Evolutionary conservation across 2,797 vertebrate species (phyloP).

Genomic region (Paguma larvata): DNA sequence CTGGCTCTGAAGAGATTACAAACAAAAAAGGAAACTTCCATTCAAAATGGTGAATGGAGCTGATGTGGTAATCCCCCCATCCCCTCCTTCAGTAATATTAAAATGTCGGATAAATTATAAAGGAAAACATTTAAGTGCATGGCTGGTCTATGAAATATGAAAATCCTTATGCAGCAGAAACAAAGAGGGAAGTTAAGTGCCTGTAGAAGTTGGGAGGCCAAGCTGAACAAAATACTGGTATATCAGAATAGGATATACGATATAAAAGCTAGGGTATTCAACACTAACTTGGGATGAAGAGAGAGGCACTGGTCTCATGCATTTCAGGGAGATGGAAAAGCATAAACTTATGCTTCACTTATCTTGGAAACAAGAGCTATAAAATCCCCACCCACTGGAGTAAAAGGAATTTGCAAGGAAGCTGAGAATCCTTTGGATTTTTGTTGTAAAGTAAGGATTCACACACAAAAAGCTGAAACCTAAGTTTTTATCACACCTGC

Average conservation of each 20-base stretch:
- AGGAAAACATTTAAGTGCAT: not conserved
- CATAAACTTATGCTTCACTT: not conserved
- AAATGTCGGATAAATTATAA: not conserved
- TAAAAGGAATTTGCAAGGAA: not conserved
- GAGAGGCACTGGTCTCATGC: not conserved
- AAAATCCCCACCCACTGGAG: not conserved
- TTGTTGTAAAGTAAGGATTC: not conserved
- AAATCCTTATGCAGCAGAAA: not conserved
- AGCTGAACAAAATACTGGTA: not conserved
- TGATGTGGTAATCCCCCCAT: not conserved
- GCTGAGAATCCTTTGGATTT: not conserved
- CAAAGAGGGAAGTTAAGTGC: not conserved
- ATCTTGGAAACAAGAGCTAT: not conserved
- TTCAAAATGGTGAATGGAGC: not conserved
- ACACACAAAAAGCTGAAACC: not conserved
- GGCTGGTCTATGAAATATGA: not conserved
- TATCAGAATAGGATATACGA: not conserved
- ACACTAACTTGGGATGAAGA: not conserved
- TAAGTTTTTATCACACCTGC: not conserved
- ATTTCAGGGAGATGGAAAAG: not conserved
- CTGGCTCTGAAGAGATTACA: conserved; percentile 35
- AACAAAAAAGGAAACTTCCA: conserved; percentile 9
- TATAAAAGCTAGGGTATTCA: not conserved
- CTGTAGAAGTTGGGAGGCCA: not conserved
- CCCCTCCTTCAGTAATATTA: not conserved